Evolutionary conservation across 2,888 invertebrate species (phyloP).

Genomic region (Scelioninae gen. 1): DNA sequence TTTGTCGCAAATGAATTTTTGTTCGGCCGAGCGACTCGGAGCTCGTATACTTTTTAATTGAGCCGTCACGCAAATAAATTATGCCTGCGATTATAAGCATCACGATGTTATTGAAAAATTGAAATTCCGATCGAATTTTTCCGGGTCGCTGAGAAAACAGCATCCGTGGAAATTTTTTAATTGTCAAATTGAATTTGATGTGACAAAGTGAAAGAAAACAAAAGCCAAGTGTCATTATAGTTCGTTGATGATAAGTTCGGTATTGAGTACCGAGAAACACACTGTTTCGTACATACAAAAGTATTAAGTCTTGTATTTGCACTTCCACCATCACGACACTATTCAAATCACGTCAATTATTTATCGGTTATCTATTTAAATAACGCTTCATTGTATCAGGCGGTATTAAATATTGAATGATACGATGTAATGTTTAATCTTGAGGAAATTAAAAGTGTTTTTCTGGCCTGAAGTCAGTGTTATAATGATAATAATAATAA

Average conservation of each 20-base stretch:
- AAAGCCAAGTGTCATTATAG: slow-evolving; percentile 17
- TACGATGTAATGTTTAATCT: slow-evolving; percentile 10
- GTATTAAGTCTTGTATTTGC: slow-evolving; percentile 18
- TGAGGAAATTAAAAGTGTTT: slow-evolving; percentile 37
- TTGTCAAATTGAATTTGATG: slow-evolving; percentile 19
- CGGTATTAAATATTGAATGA: slow-evolving; percentile 38
- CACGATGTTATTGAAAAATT: slow-evolving; percentile 8
- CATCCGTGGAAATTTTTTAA: slow-evolving; percentile 19
- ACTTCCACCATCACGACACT: slow-evolving; percentile 1
- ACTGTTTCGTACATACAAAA: slow-evolving; percentile 8
- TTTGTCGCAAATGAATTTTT: slow-evolving; percentile 34
- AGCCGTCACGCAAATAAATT: slow-evolving; percentile 22
- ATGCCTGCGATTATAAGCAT: too few relatives aligned
- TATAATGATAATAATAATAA: slow-evolving; percentile 9
- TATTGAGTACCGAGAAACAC: slow-evolving; percentile 28
- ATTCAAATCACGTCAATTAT: slow-evolving; percentile 48
- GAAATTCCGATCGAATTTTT: slow-evolving; percentile 11
- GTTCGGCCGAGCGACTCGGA: slow-evolving; percentile 32
- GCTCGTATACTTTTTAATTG: slow-evolving; percentile 19
- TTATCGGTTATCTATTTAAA: slow-evolving; percentile 52
- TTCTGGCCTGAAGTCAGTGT: slow-evolving; percentile 7
- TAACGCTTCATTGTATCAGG: slow-evolving; percentile 38
- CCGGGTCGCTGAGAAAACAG: slow-evolving; percentile 3
- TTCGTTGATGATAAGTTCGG: slow-evolving; percentile 31
- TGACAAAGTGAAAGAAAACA: slow-evolving; percentile 2